phyloP scores from a whole-genome alignment of 2,797 vertebrate species.

The Sebastes melanostomus region DNA sequence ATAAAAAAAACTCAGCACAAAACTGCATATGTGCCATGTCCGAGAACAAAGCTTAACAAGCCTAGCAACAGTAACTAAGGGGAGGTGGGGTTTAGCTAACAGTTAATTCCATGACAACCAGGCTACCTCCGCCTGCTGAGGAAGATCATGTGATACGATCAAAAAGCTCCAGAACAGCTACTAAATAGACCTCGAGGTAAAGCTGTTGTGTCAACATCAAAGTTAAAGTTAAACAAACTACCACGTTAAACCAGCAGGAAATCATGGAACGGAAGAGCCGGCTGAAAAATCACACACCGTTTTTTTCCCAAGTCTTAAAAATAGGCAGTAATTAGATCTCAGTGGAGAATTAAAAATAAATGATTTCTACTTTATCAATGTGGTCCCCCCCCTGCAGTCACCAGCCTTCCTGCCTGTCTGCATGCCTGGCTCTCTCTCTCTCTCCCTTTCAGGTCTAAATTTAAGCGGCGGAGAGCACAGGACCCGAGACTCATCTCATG shows the following conservation, averaged over 20 bases:
- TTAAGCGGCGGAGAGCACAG: conserved; percentile 65
- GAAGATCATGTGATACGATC: background rate
- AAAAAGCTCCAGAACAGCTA: background rate
- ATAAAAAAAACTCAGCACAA: background rate
- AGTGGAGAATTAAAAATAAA: conserved; percentile 88
- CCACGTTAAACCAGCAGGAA: conserved; percentile 6
- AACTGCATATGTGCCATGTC: background rate
- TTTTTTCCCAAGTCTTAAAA: conserved; percentile 76
- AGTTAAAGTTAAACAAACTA: conserved; percentile 26
- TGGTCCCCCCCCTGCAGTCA: conserved; percentile 64
- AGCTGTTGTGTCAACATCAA: background rate
- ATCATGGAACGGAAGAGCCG: conserved; percentile 35
- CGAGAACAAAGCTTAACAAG: background rate
- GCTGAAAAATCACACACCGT: conserved; percentile 73
- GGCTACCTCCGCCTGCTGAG: background rate
- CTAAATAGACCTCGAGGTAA: background rate
- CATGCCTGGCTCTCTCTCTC: conserved; percentile 3
- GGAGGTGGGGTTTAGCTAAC: background rate
- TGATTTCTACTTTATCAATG: conserved; percentile 89
- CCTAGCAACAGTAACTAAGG: background rate
- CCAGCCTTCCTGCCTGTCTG: conserved; percentile 72
- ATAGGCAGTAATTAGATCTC: conserved; percentile 88
- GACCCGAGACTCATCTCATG: conserved; percentile 56
- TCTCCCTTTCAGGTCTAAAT: conserved; percentile 71
- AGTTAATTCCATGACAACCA: background rate